Evolutionary conservation across 2,797 vertebrate genomes (phyloP).

Genomic region (Echiichthys vipera): DNA sequence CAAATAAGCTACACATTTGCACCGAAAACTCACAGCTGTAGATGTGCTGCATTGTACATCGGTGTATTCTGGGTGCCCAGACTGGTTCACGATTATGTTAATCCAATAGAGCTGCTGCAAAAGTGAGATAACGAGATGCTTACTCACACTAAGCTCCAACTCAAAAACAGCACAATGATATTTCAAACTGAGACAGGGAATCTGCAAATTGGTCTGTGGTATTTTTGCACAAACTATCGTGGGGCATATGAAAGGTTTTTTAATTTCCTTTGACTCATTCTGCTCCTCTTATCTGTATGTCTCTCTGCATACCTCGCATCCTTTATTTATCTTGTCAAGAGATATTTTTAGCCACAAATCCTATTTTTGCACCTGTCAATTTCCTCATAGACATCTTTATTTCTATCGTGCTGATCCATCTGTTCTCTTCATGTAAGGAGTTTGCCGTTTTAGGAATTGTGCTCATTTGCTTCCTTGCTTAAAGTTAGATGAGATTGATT

Average conservation of each 20-base stretch:
- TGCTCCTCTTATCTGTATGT: slow-evolving; percentile 34
- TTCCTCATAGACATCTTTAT: slow-evolving; percentile 26
- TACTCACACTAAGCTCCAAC: slow-evolving; percentile 67
- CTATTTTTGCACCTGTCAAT: slow-evolving; percentile 58
- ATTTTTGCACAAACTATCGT: slow-evolving; percentile 61
- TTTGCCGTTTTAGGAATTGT: neutral
- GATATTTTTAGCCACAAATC: slow-evolving; percentile 59
- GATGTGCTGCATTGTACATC: slow-evolving; percentile 39
- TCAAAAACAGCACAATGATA: slow-evolving; percentile 61
- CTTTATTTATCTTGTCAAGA: slow-evolving; percentile 44
- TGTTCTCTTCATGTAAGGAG: neutral
- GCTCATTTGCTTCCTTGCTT: neutral
- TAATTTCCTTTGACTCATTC: slow-evolving; percentile 42
- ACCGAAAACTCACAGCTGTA: slow-evolving; percentile 33
- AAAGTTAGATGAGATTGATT: neutral
- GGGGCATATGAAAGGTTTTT: slow-evolving; percentile 49
- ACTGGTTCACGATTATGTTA: slow-evolving; percentile 67
- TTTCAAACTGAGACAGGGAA: slow-evolving; percentile 54
- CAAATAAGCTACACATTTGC: slow-evolving; percentile 7
- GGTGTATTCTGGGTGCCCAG: slow-evolving; percentile 51
- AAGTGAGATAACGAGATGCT: slow-evolving; percentile 71
- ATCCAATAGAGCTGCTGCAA: slow-evolving; percentile 71
- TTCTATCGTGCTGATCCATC: neutral
- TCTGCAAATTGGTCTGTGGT: slow-evolving; percentile 61
- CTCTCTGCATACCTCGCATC: slow-evolving; percentile 28